These are phyloP conservation scores for Galagoides demidoff DNA, from an alignment of 2,797 vertebrate species.

Conservation along the genomic window DNA sequence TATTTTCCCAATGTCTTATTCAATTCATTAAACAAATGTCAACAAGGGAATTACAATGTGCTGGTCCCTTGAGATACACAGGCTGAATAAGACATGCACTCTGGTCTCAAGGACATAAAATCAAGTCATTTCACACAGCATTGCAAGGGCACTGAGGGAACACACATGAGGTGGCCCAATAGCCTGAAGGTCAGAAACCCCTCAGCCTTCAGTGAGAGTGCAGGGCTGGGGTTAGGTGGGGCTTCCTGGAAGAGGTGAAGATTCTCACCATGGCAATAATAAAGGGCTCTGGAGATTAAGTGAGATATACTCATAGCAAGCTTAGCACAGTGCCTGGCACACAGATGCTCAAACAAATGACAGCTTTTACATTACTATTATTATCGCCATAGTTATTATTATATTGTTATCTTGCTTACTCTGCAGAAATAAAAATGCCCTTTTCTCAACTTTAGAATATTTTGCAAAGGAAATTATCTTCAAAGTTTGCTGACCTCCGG, in stretches of 20 bases:
- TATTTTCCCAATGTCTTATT: no score
- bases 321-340: background rate
- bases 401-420: background rate
- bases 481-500: background rate
- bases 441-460: background rate
- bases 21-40: no score
- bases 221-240: background rate
- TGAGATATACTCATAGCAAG: background rate
- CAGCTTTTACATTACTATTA: background rate
- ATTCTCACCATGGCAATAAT: background rate
- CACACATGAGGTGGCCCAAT: no score
- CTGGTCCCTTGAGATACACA: no score
- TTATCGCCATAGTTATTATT: no score
- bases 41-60: no score
- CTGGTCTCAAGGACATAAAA: no score
- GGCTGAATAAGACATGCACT: no score
- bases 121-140: no score
- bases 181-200: background rate
- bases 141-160: background rate
- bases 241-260: conserved; percentile 12
- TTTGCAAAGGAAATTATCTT: background rate
- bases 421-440: background rate
- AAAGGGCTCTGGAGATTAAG: background rate
- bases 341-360: background rate
- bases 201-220: background rate